Percentiles rank a stretch among this genome's conserved stretches.
These are phyloP conservation scores for Eupithecia exiguata DNA, from an alignment of 2,888 invertebrate genomes.

Conservation along the genomic window DNA sequence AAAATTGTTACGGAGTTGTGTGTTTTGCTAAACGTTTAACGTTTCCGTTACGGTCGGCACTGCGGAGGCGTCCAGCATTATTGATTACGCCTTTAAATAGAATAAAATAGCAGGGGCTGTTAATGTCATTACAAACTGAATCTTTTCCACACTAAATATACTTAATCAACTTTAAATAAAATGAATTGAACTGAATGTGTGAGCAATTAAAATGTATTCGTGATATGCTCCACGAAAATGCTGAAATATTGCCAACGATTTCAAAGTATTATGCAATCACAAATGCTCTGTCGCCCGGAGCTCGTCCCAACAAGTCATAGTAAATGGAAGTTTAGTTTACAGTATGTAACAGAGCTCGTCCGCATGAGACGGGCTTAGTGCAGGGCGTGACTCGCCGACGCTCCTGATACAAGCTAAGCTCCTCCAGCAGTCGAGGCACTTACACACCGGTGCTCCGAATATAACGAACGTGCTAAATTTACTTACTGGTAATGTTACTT, in stretches of 20 bases:
- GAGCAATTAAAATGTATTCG: background rate
- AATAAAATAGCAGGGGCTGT: background rate
- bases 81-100: background rate
- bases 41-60: background rate
- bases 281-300: background rate
- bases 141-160: background rate
- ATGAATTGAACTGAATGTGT: background rate
- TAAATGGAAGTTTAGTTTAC: slow-evolving; percentile 44
- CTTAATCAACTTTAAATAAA: too few species aligned
- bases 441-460: slow-evolving; percentile 47
- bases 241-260: background rate
- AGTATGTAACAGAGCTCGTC: slow-evolving; percentile 43
- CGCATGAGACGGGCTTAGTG: slow-evolving; percentile 45
- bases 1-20: background rate
- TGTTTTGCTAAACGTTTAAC: background rate
- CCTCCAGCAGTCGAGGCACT: slow-evolving; percentile 48
- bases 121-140: background rate
- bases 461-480: slow-evolving; percentile 47
- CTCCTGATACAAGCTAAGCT: slow-evolving; percentile 49
- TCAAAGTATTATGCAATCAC: background rate
- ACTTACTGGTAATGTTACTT: slow-evolving; percentile 14
- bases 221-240: background rate
- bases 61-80: background rate
- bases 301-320: slow-evolving; percentile 33
- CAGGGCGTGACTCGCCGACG: slow-evolving; percentile 46